Conservation (phyloP, 1,140 invertebrate species). For the Campoletis sonorensis region DNA sequence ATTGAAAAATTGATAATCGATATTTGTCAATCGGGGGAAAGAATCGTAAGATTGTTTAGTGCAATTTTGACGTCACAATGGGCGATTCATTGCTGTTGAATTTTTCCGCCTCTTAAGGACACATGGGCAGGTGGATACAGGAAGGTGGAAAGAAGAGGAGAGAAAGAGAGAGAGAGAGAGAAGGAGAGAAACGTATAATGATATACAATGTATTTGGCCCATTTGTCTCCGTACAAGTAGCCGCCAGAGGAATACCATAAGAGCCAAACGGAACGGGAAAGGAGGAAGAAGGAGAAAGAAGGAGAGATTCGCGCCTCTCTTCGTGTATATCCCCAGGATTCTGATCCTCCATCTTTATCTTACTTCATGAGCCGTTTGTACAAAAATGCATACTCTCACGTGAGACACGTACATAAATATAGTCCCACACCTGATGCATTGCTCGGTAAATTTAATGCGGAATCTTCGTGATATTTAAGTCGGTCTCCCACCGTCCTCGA, state of each 20-base stretch:
- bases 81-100: constrained; percentile 60
- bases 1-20: not conserved
- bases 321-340: constrained; percentile 3
- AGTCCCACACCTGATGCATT: constrained; percentile 3
- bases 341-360: not conserved
- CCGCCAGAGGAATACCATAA: constrained; percentile 47
- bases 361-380: not conserved
- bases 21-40: too few species aligned
- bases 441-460: not conserved
- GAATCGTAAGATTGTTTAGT: not conserved
- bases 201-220: constrained; percentile 54
- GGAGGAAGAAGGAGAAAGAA: not conserved
- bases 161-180: constrained; percentile 44
- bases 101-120: constrained; percentile 40
- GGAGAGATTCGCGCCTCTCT: constrained; percentile 10
- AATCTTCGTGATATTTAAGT: not conserved
- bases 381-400: not conserved
- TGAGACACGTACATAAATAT: not conserved
- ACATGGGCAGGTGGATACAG: too few species aligned
- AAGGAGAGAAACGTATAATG: not conserved
- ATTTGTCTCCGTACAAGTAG: constrained; percentile 58
- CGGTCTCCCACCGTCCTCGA: not conserved
- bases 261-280: constrained; percentile 4
- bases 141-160: not conserved
- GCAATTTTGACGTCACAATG: constrained; percentile 60